These are phyloP conservation scores for Centruroides sculpturatus DNA, from an alignment of 1,140 invertebrate genomes.

Conservation along the genomic window DNA sequence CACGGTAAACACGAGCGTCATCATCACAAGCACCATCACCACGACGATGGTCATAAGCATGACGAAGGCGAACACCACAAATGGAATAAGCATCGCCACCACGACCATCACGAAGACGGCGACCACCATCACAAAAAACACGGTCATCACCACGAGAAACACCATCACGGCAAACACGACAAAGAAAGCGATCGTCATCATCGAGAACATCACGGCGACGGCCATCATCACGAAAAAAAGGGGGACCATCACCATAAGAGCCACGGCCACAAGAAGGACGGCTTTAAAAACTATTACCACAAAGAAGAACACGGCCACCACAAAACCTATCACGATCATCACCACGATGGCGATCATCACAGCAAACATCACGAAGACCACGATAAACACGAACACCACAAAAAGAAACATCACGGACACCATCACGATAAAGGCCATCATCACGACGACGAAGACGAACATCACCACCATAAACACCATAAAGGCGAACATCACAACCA, in stretches of 20 bases:
- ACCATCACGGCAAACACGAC: not conserved
- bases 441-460: slow-evolving; percentile 6
- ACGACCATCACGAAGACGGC: too few relatives aligned
- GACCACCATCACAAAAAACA: too few relatives aligned
- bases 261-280: slow-evolving; percentile 4
- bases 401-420: not conserved
- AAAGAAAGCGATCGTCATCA: not conserved
- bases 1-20: too few relatives aligned
- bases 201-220: slow-evolving; percentile 2
- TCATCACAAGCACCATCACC: too few relatives aligned
- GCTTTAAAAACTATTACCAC: slow-evolving; percentile 16
- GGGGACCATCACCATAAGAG: slow-evolving; percentile 1
- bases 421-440: slow-evolving; percentile 6
- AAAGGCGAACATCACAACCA: slow-evolving; percentile 7
- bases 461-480: slow-evolving; percentile 2
- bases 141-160: too few relatives aligned
- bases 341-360: slow-evolving; percentile 8
- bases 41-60: too few relatives aligned
- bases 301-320: slow-evolving; percentile 17
- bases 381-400: not conserved
- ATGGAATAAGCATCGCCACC: too few relatives aligned
- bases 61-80: too few relatives aligned
- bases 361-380: slow-evolving; percentile 11
- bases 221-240: not conserved
- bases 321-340: slow-evolving; percentile 16